Percentiles rank a stretch among this genome's conserved stretches.
Conservation (phyloP, 2,113 vertebrate genomes). For the Salvelinus sp. region DNA sequence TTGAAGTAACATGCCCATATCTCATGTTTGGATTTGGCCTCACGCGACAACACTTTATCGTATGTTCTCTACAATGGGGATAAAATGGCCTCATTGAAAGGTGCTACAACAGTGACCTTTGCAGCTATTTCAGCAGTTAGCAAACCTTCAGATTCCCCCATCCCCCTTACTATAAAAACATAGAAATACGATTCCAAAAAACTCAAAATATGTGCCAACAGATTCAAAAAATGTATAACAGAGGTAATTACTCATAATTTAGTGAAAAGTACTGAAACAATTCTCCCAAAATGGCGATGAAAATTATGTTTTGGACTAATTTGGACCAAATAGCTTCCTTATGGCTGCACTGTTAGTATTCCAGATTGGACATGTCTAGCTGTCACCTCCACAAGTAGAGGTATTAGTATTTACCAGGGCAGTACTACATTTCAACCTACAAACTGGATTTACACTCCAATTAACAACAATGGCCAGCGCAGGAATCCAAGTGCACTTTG, state of each 20-base stretch:
- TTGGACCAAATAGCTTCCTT: conserved; percentile 64
- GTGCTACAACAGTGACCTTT: conserved; percentile 9
- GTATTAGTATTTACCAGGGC: conserved; percentile 33
- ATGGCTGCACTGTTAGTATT: conserved; percentile 46
- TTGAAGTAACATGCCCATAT: no score
- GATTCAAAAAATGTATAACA: conserved; percentile 36
- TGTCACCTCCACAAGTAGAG: conserved; percentile 38
- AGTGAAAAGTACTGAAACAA: conserved; percentile 32
- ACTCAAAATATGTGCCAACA: conserved; percentile 32
- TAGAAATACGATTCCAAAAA: conserved; percentile 31
- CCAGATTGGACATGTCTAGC: conserved; percentile 30
- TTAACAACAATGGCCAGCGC: conserved; percentile 21
- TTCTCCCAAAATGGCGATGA: conserved; percentile 35
- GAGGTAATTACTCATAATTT: conserved; percentile 58
- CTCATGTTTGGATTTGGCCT: no score
- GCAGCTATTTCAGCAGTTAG: conserved; percentile 7
- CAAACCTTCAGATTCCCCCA: conserved; percentile 12
- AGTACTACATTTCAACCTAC: conserved; percentile 14
- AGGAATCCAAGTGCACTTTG: conserved; percentile 25
- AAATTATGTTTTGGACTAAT: conserved; percentile 50
- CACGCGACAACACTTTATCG: not conserved
- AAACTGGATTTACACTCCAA: conserved; percentile 39
- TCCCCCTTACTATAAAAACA: conserved; percentile 29
- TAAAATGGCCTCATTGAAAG: conserved; percentile 2
- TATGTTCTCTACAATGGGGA: not conserved